Evolutionary conservation across 2,888 invertebrate genomes (phyloP), one percentile per base, ranked within the genome.

Genomic region (Drosophila bunnanda): DNA sequence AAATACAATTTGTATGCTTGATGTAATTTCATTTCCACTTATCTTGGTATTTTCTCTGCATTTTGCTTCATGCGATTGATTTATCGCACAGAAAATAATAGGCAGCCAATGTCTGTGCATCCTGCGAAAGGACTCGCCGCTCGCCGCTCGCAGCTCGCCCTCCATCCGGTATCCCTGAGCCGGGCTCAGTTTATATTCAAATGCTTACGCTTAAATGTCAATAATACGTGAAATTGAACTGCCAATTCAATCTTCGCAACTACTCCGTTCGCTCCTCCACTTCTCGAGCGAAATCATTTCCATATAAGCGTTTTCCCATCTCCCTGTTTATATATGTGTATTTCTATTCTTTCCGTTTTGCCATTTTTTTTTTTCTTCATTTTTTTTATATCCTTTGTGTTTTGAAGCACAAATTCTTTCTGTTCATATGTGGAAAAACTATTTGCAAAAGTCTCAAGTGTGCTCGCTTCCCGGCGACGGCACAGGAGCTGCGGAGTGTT

Each of bases 181-280:
- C 67, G 69, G 55, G 36, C 62, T 72, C 72, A 72, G 59, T 75
- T 80, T 72, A 76, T 78, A 81, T 78, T 58, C 70, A 58, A 62
- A 73, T 80, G 73, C 72, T 70, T 61, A 73, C 75, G 73, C 70
- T 89, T 87, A 88, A 88, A 89, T 88, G 88, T 88, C 88, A 88
- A 88, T 89, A 88, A 90, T 79, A 89, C 86, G 88, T 88, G 88
- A 88, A 88, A 88, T 88, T 90, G 90, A 88, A 90, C 87, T 90
- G 88, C 89, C 89, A 90, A 80, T 79, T 88, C 80, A 84, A 88
- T 89, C 75, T 76, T 54, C 62, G 60, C 77, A 64, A 61, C 72
- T 77, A 60, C 76, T 72, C 59, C 75, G 60, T 64, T 74, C 55
- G 39, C 34, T 62, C 38, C 34, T 43, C 39, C 62, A 41, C 50